Conservation (phyloP, 2,113 vertebrate species). For the Chaetura pelagica region DNA sequence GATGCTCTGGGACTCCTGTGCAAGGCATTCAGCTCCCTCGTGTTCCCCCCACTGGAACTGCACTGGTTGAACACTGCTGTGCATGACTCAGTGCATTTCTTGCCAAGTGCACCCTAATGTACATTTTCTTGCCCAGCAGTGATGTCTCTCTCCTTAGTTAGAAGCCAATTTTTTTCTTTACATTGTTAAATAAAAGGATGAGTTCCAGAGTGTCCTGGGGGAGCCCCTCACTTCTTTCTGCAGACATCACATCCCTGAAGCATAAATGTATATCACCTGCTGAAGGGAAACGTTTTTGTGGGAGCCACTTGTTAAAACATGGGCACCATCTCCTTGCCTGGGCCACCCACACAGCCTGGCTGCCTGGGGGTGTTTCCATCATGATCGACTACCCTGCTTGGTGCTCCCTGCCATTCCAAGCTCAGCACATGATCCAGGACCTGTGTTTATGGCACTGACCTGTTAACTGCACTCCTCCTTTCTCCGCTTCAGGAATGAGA, state of each 20-base stretch:
- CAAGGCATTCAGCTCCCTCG: not conserved
- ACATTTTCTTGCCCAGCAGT: not conserved
- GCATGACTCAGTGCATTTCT: not conserved
- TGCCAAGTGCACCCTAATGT: not conserved
- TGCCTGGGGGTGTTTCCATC: not conserved
- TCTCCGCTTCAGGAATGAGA: not conserved
- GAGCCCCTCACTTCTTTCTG: not conserved
- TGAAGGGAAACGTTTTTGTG: not conserved
- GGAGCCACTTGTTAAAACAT: slow-evolving; percentile 17
- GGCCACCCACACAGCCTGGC: not conserved
- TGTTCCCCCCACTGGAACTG: not conserved
- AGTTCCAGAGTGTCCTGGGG: too few relatives aligned
- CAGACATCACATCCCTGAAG: not conserved
- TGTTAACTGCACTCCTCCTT: not conserved
- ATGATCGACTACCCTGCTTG: not conserved
- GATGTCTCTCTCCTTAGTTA: not conserved
- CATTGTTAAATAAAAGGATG: not conserved
- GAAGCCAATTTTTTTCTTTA: not conserved
- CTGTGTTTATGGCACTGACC: not conserved
- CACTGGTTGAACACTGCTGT: not conserved
- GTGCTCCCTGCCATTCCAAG: not conserved
- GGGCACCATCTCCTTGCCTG: not conserved
- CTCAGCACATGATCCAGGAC: not conserved
- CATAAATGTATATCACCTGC: not conserved
- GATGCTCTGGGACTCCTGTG: not conserved